Base-by-base conservation (phyloP, 2,888 invertebrate genomes). In the Drosophila mettleri region DNA sequence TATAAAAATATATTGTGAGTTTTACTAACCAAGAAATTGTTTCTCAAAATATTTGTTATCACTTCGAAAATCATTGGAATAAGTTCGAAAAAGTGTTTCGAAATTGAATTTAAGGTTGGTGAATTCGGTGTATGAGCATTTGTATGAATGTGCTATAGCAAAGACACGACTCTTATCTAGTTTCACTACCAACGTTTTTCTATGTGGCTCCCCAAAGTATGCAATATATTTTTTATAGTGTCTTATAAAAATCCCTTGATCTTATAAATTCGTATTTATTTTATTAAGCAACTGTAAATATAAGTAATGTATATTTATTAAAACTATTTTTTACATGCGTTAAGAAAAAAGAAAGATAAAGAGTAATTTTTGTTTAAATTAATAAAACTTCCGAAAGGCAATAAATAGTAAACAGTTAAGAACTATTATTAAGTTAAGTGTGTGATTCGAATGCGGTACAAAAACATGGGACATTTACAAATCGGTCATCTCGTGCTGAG, bases 401-500 rank as follows among this genome's bases (percentile, higher is more conserved):
- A 75, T 65, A 85, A 72, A 69, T 70, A 78, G 67, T 76, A 78
- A 59, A 67, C 45, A 71, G 45, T 67, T 80, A 69, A 43, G 33
- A 60, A 24, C 67, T 82, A 64, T 51, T 55, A 58, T 63, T 60
- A 62, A 41, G 39, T 60, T 59, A 68, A 54, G 33, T 54, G 73
- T 68, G 67, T 61, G 75, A 69, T 75, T 78, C 59, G 59, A 71
- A 80, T 70, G 59, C 65, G 67, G 64, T 65, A 62, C 66, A 65
- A 73, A 74, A 79, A 68, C 54, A 74, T 67, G 58, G 58, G 75
- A 66, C 65, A 86, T 83, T 86, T 91, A 91, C 82, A 91, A 86
- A 80, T 91, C 91, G 59, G 91, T 91, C 52, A 91, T 91, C 86
- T 91, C 91, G 31, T 91, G 90, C 52, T 91, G 91, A 85, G 89